These are phyloP conservation scores for Takifugu ocellatus DNA, from an alignment of 2,797 vertebrate species.

Conservation along the genomic window DNA sequence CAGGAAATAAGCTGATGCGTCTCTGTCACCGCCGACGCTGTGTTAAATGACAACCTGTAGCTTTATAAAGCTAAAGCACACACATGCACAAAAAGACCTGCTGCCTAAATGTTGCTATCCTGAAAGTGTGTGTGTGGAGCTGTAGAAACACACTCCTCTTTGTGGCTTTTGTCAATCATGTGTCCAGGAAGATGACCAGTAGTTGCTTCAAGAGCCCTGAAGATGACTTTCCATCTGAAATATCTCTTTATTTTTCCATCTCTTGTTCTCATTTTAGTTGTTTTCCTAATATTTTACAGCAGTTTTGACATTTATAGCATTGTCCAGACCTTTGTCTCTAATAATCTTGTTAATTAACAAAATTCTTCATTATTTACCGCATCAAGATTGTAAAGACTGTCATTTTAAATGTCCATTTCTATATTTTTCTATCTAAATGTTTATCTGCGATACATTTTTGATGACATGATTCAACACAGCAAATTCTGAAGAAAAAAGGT, in stretches of 20 bases:
- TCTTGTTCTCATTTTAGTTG: not conserved
- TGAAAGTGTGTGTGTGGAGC: slow-evolving; percentile 19
- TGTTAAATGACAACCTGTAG: slow-evolving; percentile 45
- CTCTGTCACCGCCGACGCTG: slow-evolving; percentile 39
- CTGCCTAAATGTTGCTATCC: slow-evolving; percentile 26
- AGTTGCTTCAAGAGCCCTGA: slow-evolving; percentile 38
- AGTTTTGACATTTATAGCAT: no score
- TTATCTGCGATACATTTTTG: slow-evolving; percentile 1
- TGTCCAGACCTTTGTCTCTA: no score
- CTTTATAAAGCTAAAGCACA: slow-evolving; percentile 5
- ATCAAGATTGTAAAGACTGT: no score
- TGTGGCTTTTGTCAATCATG: slow-evolving; percentile 37
- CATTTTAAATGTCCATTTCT: not conserved
- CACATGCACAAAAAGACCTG: slow-evolving; percentile 5
- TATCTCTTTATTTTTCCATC: slow-evolving; percentile 34
- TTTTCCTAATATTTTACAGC: no score
- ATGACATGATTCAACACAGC: not conserved
- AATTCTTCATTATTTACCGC: slow-evolving; percentile 16
- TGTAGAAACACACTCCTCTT: slow-evolving; percentile 24
- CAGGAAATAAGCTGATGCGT: slow-evolving; percentile 5
- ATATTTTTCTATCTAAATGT: not conserved
- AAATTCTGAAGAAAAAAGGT: not conserved
- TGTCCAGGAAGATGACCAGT: slow-evolving; percentile 29
- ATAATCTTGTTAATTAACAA: no score
- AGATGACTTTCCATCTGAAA: slow-evolving; percentile 41